Base-by-base conservation (phyloP, 2,113 vertebrate species). In the Pleuronectes platessa region DNA sequence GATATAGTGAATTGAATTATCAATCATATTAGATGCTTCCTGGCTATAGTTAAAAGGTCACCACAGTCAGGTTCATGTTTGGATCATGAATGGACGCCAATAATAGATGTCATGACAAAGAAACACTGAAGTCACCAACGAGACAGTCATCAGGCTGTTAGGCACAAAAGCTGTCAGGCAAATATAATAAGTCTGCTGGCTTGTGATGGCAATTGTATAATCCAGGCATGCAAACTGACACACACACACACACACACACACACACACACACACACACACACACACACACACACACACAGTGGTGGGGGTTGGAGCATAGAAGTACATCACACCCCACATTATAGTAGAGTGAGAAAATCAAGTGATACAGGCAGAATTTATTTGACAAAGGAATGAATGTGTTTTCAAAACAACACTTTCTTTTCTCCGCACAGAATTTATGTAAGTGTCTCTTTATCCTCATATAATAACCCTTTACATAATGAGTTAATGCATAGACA, bases 191-290 rank as follows among this genome's bases (percentile, higher is more conserved):
- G 49, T 66, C 53, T 58, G 24, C 66, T 78, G 63, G 37, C 66
- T 82, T 53, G 58, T 66, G 63, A 66, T 66, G 68, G 40, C 51
- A 72, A 78, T 73, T 60, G 66, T 72, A 74, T 70, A 81, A 83
- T 74, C 42, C 23, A 64, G 15, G 5, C 70, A 55, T 58, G 73
- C 23, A 74, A 61, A 83, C n/a, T 21, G 20, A 59, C 71, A 55
- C 80, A 5, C 27, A 31, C n/a, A n/a, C n/a, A n/a, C n/a, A n/a
- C n/a, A n/a, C n/a, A n/a, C n/a, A n/a, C 40, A 55, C 78, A 10
- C 70, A 65, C n/a, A 68, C 76, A 62, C 24, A 61, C 53, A 59
- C 5, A 13, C 40, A 55, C 78, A 10, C 70, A 65, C n/a, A n/a
- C n/a, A n/a, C 40, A 55, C 78, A 10, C 70, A 65, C n/a, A 68